phyloP scores from a whole-genome alignment of 2,113 vertebrate species.

The Leucopternis melanops region DNA sequence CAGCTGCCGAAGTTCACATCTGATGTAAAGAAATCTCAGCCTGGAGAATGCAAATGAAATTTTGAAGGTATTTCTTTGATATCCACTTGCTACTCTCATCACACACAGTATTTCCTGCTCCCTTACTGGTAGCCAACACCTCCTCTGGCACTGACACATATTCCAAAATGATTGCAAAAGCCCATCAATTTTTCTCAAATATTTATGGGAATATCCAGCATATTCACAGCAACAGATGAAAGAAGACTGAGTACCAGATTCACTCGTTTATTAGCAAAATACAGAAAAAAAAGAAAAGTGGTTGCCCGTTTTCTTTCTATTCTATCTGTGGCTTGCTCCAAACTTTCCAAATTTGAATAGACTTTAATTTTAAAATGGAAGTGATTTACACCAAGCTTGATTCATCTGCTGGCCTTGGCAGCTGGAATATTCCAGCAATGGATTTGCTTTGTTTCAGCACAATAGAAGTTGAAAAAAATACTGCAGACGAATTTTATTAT shows the following conservation, averaged over 20 bases:
- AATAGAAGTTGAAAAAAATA: slow-evolving; percentile 22
- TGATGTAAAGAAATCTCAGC: background rate
- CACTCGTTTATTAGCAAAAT: background rate
- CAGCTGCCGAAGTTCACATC: background rate
- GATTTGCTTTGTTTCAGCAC: slow-evolving; percentile 50
- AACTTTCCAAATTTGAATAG: background rate
- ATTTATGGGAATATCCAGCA: background rate
- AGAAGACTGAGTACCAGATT: background rate
- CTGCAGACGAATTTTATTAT: slow-evolving; percentile 38
- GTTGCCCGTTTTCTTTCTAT: background rate
- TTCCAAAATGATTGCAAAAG: background rate
- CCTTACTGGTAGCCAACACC: background rate
- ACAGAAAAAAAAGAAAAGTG: background rate
- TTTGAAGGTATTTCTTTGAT: background rate
- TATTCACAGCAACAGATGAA: background rate
- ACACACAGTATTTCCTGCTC: background rate
- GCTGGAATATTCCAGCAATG: background rate
- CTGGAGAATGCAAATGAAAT: background rate
- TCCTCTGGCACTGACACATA: background rate
- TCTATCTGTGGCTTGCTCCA: background rate
- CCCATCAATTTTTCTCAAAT: background rate
- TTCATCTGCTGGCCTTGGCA: background rate
- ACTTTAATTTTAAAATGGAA: background rate
- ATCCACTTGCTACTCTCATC: background rate
- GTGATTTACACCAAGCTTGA: background rate